Evolutionary conservation across 2,797 vertebrate genomes (phyloP), one percentile per base, ranked within the genome.

Genomic region (Petrocephalus sullivani): DNA sequence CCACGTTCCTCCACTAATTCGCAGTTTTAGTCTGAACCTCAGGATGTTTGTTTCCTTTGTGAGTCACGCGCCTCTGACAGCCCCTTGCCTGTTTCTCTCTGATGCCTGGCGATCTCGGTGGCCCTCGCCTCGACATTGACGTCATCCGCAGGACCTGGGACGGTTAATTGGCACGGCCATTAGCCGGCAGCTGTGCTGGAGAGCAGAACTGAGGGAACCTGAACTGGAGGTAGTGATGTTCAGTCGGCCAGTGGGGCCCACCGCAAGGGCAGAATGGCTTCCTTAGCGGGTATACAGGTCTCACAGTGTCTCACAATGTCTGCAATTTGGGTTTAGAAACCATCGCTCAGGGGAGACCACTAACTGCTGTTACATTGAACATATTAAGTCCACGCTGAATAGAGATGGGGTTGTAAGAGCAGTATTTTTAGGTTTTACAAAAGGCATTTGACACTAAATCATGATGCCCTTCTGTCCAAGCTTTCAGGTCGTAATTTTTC

Each of bases 121-220:
- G 0, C 33, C 10, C 16, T 23, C 46, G 37, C 49, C 37, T 4
- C 41, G 28, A 4, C 54, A 12, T 28, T 10, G 4, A 71, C 53
- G 33, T 89, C 6, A 54, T 92, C 89, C 90, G 10, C n/a, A 99
- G 98, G 97, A 97, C 88, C 85, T 97, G 0, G 97, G 97, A 87
- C 95, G 90, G 94, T 86, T 96, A 2, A 61, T 97, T 87, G 98
- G 97, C 87, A 85, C 91, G n/a, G 94, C 94, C 0, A 92, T 98
- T 19, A 94, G 91, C 92, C 96, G 94, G 91, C 93, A 94, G 87
- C 95, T 97, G 41, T 96, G 96, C 84, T 99, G 98, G 98, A 97
- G 89, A 89, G 91, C 92, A 28, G 95, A 98, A 82, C 92, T 99
- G 89, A 96, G 95, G 92, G 94, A 95, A 71, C 97, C 98, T 1